Evolutionary conservation across 2,797 vertebrate species (phyloP), one percentile per base, ranked within the genome.

Genomic region (Fratercula arctica): DNA sequence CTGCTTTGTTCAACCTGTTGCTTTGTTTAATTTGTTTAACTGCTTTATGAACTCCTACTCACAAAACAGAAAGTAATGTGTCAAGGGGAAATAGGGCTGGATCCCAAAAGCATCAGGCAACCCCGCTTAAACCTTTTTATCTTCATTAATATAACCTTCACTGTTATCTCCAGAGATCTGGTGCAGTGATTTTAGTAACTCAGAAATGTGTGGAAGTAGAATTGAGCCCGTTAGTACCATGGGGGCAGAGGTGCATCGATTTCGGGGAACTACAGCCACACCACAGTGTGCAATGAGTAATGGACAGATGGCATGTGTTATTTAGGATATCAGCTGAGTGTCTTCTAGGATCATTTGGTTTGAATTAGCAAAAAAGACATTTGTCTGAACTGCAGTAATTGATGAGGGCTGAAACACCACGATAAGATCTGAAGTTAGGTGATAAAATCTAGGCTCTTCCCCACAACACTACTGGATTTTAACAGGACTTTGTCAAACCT

Each of bases 331-430:
- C 87, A 83, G 2, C 7, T 94, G 72, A 51, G 50, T 57, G 43
- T 78, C 82, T 93, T 92, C 72, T 81, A 78, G 92, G 70, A 90
- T 80, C 26, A 72, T 89, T 93, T 87, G 76, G 41, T 83, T 89
- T 85, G 72, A 95, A 93, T 91, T 92, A 87, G 18, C 19, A 77
- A 95, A 93, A 74, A 83, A 85, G 46, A 53, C 51, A 70, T 92
- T 85, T 1, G 4, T 87, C 81, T 92, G 87, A 87, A 72, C 85
- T 72, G 53, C 1, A 0, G 63, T 90, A 91, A 96, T 64, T 95
- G 68, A 91, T 77, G 86, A 87, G 41, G 57, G 11, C 41, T 83
- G 73, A 85, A 85, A 89, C 87, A 61, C 37, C 68, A 46, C 0
- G 7, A 77, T 91, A 77, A 90, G 51, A 94, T 91, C 75, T 79